Percentiles rank a stretch among this genome's conserved stretches.
phyloP scores from a whole-genome alignment of 1,140 invertebrate genomes.

The Drosophila takahashii region DNA sequence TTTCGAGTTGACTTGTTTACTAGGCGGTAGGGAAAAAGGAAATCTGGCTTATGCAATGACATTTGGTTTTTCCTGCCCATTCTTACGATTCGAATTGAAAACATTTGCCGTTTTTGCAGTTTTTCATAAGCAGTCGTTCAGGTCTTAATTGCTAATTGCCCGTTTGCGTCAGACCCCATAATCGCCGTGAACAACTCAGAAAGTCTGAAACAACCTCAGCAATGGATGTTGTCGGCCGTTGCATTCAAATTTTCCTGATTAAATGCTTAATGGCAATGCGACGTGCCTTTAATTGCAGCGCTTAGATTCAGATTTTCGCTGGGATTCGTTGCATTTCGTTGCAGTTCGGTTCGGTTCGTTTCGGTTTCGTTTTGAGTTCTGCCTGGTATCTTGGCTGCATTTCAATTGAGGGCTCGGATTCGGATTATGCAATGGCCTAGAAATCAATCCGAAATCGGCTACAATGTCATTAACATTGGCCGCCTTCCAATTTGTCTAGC shows the following conservation, averaged over 20 bases:
- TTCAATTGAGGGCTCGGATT: conserved; percentile 56
- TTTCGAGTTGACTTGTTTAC: too few species aligned
- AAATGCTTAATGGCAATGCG: conserved; percentile 76
- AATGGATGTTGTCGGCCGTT: conserved; percentile 33
- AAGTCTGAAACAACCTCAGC: conserved; percentile 16
- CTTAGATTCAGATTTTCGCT: background rate
- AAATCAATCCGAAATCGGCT: conserved; percentile 33
- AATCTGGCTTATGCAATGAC: conserved; percentile 42
- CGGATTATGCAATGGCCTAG: conserved; percentile 50
- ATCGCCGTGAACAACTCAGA: background rate
- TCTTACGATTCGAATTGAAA: conserved; percentile 24
- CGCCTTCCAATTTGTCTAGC: conserved; percentile 17
- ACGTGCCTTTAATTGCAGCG: conserved; percentile 76
- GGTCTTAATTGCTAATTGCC: conserved; percentile 80
- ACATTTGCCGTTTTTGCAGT: background rate
- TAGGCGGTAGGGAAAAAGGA: background rate
- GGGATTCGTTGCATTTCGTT: background rate
- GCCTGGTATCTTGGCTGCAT: conserved; percentile 63
- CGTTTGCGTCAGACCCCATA: conserved; percentile 66
- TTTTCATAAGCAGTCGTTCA: conserved; percentile 7
- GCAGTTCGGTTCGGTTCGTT: conserved; percentile 11
- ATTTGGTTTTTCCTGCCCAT: conserved; percentile 36
- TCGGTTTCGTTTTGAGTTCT: background rate
- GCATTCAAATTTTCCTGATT: conserved; percentile 81
- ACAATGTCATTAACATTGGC: conserved; percentile 61